Evolutionary conservation across 2,113 vertebrate species (phyloP).

Genomic region (Chunga burmeisteri): DNA sequence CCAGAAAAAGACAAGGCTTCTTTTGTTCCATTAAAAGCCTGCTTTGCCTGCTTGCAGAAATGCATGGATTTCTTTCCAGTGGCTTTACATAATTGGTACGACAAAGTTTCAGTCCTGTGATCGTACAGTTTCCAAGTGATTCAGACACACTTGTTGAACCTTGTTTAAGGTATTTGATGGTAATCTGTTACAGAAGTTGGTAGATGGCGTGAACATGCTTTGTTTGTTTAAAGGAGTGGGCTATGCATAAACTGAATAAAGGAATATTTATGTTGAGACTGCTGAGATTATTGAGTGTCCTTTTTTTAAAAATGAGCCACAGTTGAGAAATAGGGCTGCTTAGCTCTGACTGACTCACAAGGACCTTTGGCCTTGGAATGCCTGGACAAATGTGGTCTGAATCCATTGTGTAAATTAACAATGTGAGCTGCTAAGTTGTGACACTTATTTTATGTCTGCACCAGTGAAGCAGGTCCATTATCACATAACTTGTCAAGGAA

Average conservation of each 20-base stretch:
- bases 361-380: not conserved
- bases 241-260: not conserved
- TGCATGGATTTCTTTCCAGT: conserved; percentile 59
- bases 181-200: conserved; percentile 27
- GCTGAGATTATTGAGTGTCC: not conserved
- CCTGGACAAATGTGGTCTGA: conserved; percentile 31
- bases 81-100: conserved; percentile 66
- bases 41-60: conserved; percentile 51
- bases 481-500: not conserved
- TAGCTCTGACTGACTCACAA: not conserved
- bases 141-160: conserved; percentile 66
- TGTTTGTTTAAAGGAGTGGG: conserved; percentile 46
- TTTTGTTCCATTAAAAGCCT: conserved; percentile 68
- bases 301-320: not conserved
- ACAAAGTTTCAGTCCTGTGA: conserved; percentile 69
- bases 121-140: conserved; percentile 62
- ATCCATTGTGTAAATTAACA: not conserved
- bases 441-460: not conserved
- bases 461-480: not conserved
- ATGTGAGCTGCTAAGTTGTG: not conserved
- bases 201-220: conserved; percentile 7
- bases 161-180: conserved; percentile 57
- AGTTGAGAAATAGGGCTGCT: not conserved
- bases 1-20: conserved; percentile 65
- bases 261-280: conserved; percentile 11